These are phyloP conservation scores for Gavia stellata DNA, from an alignment of 2,113 vertebrate genomes.

Conservation along the genomic window DNA sequence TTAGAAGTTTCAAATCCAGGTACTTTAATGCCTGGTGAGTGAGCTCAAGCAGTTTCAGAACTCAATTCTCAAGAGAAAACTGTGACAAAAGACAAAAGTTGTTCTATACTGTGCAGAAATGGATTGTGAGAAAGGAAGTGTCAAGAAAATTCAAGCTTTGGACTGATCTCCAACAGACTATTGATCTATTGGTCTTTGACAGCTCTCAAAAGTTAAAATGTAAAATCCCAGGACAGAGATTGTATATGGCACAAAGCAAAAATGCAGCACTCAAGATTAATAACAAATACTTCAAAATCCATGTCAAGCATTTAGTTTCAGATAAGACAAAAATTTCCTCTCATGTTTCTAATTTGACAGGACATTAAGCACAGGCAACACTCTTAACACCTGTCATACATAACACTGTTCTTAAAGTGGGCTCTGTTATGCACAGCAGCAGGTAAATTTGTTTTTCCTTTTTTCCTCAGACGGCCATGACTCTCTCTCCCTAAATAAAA, in stretches of 20 bases:
- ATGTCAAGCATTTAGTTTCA: background rate
- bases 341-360: background rate
- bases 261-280: background rate
- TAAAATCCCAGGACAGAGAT: background rate
- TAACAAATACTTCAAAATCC: background rate
- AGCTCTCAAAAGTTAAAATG: background rate
- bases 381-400: background rate
- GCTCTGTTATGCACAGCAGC: background rate
- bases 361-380: background rate
- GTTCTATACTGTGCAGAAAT: background rate
- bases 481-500: background rate
- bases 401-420: background rate
- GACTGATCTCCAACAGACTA: background rate
- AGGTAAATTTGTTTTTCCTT: background rate
- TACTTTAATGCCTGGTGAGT: background rate
- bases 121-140: background rate
- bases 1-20: conserved; percentile 8
- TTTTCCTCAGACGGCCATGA: background rate
- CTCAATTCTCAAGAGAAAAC: background rate
- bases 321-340: background rate
- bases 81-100: background rate
- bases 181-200: background rate
- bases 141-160: background rate
- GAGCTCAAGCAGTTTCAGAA: background rate
- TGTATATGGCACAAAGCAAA: background rate